Evolutionary conservation across 2,888 invertebrate genomes (phyloP).

Genomic region (Scelioninae gen. 1): DNA sequence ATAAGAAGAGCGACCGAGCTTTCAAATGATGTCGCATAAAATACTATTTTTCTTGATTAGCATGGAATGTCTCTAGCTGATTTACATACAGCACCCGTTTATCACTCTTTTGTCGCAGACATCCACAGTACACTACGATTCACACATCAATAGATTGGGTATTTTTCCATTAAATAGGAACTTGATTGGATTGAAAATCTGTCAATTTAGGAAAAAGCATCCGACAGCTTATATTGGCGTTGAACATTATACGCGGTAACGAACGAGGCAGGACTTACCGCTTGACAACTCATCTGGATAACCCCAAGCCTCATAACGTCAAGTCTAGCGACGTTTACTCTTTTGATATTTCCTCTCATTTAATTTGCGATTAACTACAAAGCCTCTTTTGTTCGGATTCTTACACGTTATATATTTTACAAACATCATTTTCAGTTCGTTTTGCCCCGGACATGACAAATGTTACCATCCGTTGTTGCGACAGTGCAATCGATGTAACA

Average conservation of each 20-base stretch:
- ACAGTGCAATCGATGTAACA: conserved; percentile 17
- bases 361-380: conserved; percentile 72
- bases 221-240: conserved; percentile 83
- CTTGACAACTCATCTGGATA: conserved; percentile 81
- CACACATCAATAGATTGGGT: conserved; percentile 82
- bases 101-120: conserved; percentile 65
- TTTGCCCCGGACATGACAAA: conserved; percentile 32
- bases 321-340: conserved; percentile 73
- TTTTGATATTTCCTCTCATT: conserved; percentile 73
- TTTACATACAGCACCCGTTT: conserved; percentile 66
- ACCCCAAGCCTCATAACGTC: conserved; percentile 73
- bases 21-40: conserved; percentile 52
- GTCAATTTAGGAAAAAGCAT: conserved; percentile 84
- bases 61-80: conserved; percentile 64
- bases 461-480: conserved; percentile 8
- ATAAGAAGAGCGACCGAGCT: conserved; percentile 37
- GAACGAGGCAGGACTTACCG: conserved; percentile 78
- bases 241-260: conserved; percentile 80
- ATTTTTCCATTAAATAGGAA: conserved; percentile 84
- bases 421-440: conserved; percentile 35
- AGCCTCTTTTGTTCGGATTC: conserved; percentile 58
- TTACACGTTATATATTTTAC: conserved; percentile 58
- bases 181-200: conserved; percentile 84
- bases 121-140: conserved; percentile 69
- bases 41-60: conserved; percentile 61